Base-by-base conservation (phyloP, 2,113 vertebrate genomes). In the Perca flavescens region DNA sequence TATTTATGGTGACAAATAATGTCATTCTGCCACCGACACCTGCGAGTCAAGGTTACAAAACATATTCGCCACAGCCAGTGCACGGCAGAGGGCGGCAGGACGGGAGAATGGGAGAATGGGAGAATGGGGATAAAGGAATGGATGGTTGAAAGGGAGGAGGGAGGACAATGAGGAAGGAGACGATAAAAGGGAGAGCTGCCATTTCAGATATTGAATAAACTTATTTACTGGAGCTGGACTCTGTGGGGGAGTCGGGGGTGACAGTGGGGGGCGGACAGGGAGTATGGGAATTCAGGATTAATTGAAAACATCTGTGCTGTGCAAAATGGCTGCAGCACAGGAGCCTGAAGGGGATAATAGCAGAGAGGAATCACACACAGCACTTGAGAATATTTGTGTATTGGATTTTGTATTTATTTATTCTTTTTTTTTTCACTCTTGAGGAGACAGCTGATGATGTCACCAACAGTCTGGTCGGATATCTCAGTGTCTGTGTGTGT, bases 1-100 rank as follows among this genome's bases (percentile, higher is more conserved):
- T 95, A 94, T 96, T 97, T 96, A 96, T 95, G 93, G 95, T 98
- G 97, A 98, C 96, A 97, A 98, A 98, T 97, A 97, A 93, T 94
- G 92, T 92, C 90, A 87, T 96, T 96, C 93, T 91, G 93, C 92
- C 96, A 89, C 82, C 95, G 96, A 97, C 97, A 97, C 94, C 95
- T 96, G 92, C 81, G 90, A 97, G 96, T 96, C 96, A 99, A 98
- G 96, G 96, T 96, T 97, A 97, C 97, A 97, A 96, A 96, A 95
- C 91, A 95, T 94, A 93, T 96, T 95, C 83, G 65, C 93, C 95
- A 90, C 76, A 63, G 79, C 94, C 86, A 73, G 90, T 71, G 84
- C 61, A 70, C 73, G 40, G 72, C 47, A 58, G 85, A 89, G 86
- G 91, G 90, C 3, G 61, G 82, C 74, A 78, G 88, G 68, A 77